These are phyloP conservation scores for Nestor notabilis DNA, from an alignment of 2,113 vertebrate genomes.

Conservation along the genomic window DNA sequence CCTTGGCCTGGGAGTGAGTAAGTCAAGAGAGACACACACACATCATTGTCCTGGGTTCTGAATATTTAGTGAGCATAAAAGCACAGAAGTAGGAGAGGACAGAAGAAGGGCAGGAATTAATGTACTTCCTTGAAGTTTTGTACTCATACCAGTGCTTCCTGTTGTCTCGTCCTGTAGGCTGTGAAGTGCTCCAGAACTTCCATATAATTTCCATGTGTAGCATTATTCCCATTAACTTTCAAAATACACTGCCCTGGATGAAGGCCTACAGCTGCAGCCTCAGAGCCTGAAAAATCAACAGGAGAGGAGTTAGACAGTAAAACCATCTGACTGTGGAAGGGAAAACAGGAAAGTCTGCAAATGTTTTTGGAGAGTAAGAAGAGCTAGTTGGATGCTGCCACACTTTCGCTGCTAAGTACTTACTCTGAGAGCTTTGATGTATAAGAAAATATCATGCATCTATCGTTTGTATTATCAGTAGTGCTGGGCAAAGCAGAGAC, in stretches of 20 bases:
- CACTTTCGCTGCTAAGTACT: background rate
- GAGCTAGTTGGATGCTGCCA: background rate
- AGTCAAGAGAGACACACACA: background rate
- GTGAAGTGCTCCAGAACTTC: conserved; percentile 93
- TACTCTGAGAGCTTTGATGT: background rate
- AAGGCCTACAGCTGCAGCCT: conserved; percentile 86
- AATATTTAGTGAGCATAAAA: background rate
- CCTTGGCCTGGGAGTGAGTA: background rate
- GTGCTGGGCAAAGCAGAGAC: background rate
- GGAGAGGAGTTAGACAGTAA: background rate
- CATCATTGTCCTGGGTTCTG: background rate
- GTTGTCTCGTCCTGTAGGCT: conserved; percentile 79
- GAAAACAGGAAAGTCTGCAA: background rate
- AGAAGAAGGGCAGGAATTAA: background rate
- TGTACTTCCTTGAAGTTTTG: background rate
- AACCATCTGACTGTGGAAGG: background rate
- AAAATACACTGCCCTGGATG: conserved; percentile 92
- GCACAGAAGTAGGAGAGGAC: background rate
- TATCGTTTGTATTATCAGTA: background rate
- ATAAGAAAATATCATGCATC: background rate
- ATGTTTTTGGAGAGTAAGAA: background rate
- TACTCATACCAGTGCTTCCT: conserved; percentile 75
- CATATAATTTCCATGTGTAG: conserved; percentile 76
- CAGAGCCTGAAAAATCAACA: conserved; percentile 79
- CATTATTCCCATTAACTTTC: conserved; percentile 91